phyloP scores from a whole-genome alignment of 2,797 vertebrate species.

The Gobio occitaniae region DNA sequence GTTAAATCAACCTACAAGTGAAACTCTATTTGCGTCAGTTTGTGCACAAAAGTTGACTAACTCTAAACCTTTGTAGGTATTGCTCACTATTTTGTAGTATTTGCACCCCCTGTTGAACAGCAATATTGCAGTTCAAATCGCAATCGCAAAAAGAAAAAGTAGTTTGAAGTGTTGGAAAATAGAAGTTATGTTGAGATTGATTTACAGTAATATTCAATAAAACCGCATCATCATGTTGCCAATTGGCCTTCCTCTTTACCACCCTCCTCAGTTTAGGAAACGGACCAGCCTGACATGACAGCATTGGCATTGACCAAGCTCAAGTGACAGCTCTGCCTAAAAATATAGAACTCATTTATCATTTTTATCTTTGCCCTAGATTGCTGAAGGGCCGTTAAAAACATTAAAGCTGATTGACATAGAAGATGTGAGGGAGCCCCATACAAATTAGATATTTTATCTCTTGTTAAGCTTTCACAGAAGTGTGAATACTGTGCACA shows the following conservation, averaged over 20 bases:
- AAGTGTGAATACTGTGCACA: background rate
- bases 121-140: background rate
- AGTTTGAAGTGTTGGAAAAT: slow-evolving; percentile 16
- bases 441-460: slow-evolving; percentile 1
- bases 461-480: slow-evolving; percentile 11
- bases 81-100: background rate
- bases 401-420: slow-evolving; percentile 32
- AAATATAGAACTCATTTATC: slow-evolving; percentile 76
- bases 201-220: slow-evolving; percentile 41
- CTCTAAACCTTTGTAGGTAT: background rate
- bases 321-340: slow-evolving; percentile 74
- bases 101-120: background rate
- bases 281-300: slow-evolving; percentile 51
- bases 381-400: slow-evolving; percentile 55
- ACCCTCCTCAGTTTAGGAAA: slow-evolving; percentile 28
- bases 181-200: slow-evolving; percentile 46
- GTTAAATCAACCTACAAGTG: background rate
- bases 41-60: background rate
- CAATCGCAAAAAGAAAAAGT: background rate
- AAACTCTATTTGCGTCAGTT: background rate
- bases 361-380: slow-evolving; percentile 65
- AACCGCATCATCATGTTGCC: background rate
- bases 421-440: background rate
- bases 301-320: slow-evolving; percentile 63
- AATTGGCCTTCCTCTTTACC: background rate